A percentile compares a stretch with the other conserved stretches of the same genome.
phyloP scores from a whole-genome alignment of 2,113 vertebrate species.

The Oreotrochilus melanogaster region DNA sequence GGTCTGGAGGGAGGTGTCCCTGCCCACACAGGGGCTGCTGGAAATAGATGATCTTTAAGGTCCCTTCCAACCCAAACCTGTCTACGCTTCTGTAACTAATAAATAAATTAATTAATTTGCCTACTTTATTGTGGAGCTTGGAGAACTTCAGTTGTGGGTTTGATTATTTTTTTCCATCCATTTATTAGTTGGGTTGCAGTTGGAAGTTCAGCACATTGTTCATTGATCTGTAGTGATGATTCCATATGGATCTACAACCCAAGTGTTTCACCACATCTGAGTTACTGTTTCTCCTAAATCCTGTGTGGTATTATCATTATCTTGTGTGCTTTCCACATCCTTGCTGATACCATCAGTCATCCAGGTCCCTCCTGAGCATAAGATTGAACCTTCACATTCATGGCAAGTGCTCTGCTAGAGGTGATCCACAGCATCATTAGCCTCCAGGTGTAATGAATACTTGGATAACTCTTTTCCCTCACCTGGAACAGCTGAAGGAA shows the following conservation, averaged over 20 bases:
- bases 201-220: not conserved
- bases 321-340: not conserved
- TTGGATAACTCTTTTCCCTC: not conserved
- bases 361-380: not conserved
- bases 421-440: not conserved
- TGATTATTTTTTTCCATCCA: not conserved
- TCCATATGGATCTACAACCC: not conserved
- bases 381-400: not conserved
- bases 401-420: not conserved
- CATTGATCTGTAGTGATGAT: not conserved
- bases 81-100: not conserved
- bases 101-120: not conserved
- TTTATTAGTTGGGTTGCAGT: not conserved
- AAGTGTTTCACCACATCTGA: not conserved
- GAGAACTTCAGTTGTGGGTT: not conserved
- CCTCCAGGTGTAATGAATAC: not conserved
- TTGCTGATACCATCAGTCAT: not conserved
- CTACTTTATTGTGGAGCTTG: not conserved
- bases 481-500: not conserved
- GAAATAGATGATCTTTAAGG: too few relatives aligned
- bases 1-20: too few relatives aligned
- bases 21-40: too few relatives aligned
- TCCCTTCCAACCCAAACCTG: too few relatives aligned
- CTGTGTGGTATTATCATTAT: not conserved
- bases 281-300: not conserved